These are phyloP conservation scores for Dysidea cf. avara DNA, from an alignment of 37 sponge, comb jelly and placozoan genomes.

Conservation along the genomic window DNA sequence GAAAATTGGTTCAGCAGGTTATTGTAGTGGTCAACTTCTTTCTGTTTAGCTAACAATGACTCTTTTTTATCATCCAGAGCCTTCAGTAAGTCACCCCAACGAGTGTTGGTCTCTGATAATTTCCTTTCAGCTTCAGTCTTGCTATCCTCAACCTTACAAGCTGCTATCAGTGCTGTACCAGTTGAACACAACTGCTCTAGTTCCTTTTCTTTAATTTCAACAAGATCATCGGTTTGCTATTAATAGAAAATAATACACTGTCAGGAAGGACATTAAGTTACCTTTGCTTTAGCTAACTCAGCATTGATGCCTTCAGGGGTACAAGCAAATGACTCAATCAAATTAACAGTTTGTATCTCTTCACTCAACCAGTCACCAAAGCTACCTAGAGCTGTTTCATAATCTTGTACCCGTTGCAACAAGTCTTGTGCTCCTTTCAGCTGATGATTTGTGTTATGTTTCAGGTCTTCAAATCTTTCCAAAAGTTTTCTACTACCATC, in stretches of 20 bases:
- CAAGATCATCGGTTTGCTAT: constrained; percentile 28
- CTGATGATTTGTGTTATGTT: background rate
- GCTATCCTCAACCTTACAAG: constrained; percentile 39
- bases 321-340: no score
- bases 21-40: constrained; percentile 51
- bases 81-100: constrained; percentile 44
- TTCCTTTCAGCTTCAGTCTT: constrained; percentile 31
- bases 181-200: constrained; percentile 38
- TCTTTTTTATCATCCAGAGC: constrained; percentile 35
- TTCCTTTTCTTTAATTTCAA: constrained; percentile 30
- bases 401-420: no score
- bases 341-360: no score
- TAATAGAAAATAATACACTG: no score
- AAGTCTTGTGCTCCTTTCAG: constrained; percentile 16
- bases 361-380: no score
- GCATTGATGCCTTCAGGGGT: no score
- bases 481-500: constrained; percentile 50
- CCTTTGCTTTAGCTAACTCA: no score
- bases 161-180: constrained; percentile 49
- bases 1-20: constrained; percentile 25
- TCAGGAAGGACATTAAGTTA: no score
- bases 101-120: constrained; percentile 49
- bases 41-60: constrained; percentile 27
- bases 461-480: constrained; percentile 38
- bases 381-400: no score